Base-by-base conservation (phyloP, 2,113 vertebrate genomes). In the Ptilonorhynchus violaceus region DNA sequence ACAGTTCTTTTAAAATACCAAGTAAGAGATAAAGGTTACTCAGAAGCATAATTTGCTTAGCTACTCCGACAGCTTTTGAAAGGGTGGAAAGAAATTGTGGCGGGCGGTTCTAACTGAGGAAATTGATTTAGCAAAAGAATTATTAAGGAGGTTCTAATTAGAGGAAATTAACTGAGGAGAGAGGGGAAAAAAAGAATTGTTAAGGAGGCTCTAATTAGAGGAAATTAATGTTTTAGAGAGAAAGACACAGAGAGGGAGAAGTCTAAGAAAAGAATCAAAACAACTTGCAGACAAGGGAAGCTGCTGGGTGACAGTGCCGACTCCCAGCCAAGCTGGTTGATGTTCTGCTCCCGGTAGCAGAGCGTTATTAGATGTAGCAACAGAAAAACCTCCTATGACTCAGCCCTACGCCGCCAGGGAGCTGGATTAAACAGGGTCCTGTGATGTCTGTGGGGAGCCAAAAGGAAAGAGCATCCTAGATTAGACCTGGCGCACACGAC, bases 81-180 rank as follows among this genome's bases (percentile, higher is more conserved):
- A 93, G 73, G 80, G 66, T 73, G 73, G 92, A 68, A 92, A 96
- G 86, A 92, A 95, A 94, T 87, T 93, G 79, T 93, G 91, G 92
- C 68, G 44, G 86, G 86, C 75, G 88, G 76, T 94, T 96, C 91
- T 92, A 92, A 95, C 92, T 75, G 91, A 94, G 93, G 94, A 96
- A 96, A 96, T 92, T 94, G 92, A 96, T 96, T 93, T 94, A 93
- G 94, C 89, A 94, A 88, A 95, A 95, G 93, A 96, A 97, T 96
- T 96, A 96, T 96, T 96, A 96, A 91, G 95, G 94, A 97, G 81
- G 93, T 92, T 95, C 95, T 95, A 96, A 97, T 97, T 96, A 97
- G 76, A 92, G 95, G 86, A 96, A 96, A 96, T 95, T 96, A 96
- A 96, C 93, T 42, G 88, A 59, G 92, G 82, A 60, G 90, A 28